These are phyloP conservation scores for Ceryle rudis DNA, from an alignment of 2,797 vertebrate species.

Conservation along the genomic window DNA sequence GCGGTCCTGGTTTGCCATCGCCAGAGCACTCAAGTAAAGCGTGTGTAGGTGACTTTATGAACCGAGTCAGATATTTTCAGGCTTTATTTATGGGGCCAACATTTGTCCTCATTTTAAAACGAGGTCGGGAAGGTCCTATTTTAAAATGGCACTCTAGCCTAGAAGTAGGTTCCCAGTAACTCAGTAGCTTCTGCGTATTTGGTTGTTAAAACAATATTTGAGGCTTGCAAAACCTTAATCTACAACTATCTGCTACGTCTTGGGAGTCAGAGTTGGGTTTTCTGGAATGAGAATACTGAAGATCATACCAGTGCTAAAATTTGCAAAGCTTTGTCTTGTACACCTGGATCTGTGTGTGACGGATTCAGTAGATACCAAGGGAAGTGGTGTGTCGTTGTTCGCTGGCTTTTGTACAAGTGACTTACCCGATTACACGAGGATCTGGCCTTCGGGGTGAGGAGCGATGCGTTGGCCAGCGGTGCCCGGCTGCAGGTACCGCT, in stretches of 20 bases:
- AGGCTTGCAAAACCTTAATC: background rate
- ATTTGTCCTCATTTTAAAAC: constrained; percentile 45
- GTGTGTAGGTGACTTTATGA: background rate
- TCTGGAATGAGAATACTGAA: background rate
- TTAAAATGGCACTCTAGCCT: background rate
- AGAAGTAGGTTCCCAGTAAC: background rate
- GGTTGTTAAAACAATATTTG: background rate
- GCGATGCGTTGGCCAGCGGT: background rate
- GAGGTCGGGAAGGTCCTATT: constrained; percentile 46
- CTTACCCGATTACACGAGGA: too few relatives aligned
- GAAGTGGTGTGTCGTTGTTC: accelerated
- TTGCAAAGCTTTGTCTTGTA: background rate
- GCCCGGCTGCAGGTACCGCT: accelerated
- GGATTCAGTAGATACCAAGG: background rate
- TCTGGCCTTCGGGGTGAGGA: background rate
- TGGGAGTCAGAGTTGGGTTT: background rate
- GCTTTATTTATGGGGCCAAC: background rate
- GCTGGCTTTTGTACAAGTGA: background rate
- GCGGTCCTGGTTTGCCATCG: background rate
- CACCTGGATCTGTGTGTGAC: background rate
- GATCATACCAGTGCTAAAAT: background rate
- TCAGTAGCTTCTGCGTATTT: background rate
- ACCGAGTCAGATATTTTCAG: background rate
- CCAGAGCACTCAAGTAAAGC: background rate
- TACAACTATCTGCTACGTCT: background rate